Evolutionary conservation across 2,113 vertebrate genomes (phyloP).

Genomic region (Trichechus manatus): DNA sequence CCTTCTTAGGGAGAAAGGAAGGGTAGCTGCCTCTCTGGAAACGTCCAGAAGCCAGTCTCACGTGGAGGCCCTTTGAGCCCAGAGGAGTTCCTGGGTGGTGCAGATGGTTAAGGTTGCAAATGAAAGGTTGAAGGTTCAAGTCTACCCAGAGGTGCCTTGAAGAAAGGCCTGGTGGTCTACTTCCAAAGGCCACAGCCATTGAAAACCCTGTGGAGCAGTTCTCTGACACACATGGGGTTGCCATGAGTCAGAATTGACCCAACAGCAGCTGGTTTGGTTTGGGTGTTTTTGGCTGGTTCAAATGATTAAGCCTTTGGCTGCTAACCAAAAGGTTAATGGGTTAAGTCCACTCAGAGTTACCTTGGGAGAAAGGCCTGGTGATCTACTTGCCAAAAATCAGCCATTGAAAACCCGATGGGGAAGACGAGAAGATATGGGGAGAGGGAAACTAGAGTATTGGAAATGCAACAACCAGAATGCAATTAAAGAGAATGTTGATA

Average conservation of each 20-base stretch:
- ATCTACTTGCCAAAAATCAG: background rate
- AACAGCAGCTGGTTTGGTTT: too few relatives aligned
- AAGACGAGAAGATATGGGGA: background rate
- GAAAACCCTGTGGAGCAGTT: too few relatives aligned
- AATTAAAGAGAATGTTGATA: background rate
- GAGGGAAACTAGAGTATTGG: background rate
- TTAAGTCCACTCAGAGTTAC: too few relatives aligned
- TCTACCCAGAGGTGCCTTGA: background rate
- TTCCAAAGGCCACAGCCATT: background rate
- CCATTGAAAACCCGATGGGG: background rate
- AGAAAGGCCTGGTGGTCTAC: background rate
- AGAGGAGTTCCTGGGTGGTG: background rate
- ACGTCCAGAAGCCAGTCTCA: background rate
- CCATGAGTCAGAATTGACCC: too few relatives aligned
- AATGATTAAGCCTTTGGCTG: too few relatives aligned
- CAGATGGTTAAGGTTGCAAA: background rate
- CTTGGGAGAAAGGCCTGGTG: too few relatives aligned
- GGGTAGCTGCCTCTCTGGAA: background rate
- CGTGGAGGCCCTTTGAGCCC: background rate
- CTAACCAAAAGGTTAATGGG: too few relatives aligned
- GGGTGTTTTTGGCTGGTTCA: too few relatives aligned
- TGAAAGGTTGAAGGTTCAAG: background rate
- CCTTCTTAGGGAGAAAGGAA: background rate
- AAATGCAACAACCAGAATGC: too few relatives aligned
- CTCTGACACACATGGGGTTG: too few relatives aligned